Evolutionary conservation across 2,113 vertebrate genomes (phyloP), one percentile per base, ranked within the genome.

Genomic region (Coregonus clupeaformis): DNA sequence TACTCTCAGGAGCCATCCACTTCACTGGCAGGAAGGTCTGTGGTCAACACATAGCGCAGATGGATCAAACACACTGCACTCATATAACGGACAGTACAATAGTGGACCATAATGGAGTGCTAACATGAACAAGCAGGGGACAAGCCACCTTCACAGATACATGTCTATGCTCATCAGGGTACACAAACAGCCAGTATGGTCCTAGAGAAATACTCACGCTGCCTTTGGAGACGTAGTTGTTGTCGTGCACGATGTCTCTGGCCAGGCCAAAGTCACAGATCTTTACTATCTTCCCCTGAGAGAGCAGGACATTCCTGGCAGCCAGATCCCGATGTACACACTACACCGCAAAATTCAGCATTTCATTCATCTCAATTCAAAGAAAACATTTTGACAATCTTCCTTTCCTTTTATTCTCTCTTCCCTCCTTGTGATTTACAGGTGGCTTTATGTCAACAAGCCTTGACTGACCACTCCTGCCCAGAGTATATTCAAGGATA

Each of bases 1-100:
- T 99, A 79, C 98, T 99, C 88, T 99, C 98, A 0, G 98, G 98
- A 22, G 98, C 97, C 98, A 99, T 99, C 98, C 98, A 99, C 89
- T 99, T 99, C 77, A 99, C 98, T 0, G 98, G 98, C 29, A 99
- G 94, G 66, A 99, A 99, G 7, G 98, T 99, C 98, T 99, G 86
- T 45, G 74, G 20, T 4, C 66, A 18, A 22, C 32, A 29, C 70
- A 60, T 22, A 24, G 47, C 1, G 49, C 24, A 32, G 12, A 29
- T 14, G 9, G 16, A 45, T 78, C 22, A 24, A 29, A 45, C 9
- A 63, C 4, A 42, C 6, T 24, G 36, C 18, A 2, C 13, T 79
- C 47, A 64, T 3, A 74, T 24, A 30, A 42, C 9, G 24, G 49
- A 18, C 42, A 74, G 14, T 20, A 42, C 65, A 57, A 18, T 25